Evolutionary conservation across 2,888 invertebrate species (phyloP), one percentile per base, ranked within the genome.

Genomic region (Ashinkailepas kermadecensis): DNA sequence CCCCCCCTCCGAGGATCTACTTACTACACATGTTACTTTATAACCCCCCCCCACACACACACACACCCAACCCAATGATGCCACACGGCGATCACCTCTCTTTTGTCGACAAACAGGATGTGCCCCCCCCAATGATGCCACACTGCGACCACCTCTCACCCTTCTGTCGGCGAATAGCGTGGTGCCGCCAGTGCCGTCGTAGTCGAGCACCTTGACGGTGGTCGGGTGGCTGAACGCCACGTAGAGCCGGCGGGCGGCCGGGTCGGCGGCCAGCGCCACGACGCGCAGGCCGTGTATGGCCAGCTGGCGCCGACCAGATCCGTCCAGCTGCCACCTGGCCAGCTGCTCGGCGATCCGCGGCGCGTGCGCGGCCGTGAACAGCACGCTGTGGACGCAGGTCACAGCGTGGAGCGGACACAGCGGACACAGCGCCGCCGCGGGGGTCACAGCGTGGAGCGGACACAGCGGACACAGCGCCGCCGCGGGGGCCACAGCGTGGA

Each of bases 281-380:
- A 82, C 80, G 39, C 81, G 65, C 11, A 78, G 56, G 12, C 18
- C 23, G 67, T 23, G 74, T 13, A 81, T 10, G 10, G 39, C 23
- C 7, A 81, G 81, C 67, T 79, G 79, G 7, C 70, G 81, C 25
- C 78, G 80, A 8, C 81, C 25, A 2, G 82, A 82, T 18, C 80
- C 79, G 18, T 83, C 83, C 23, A 83, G 80, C 82, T 82, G 82
- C 62, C 82, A 57, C 13, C 81, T 78, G n/a, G 81, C 10, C 15
- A 80, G n/a, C 18, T 83, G 59, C 59, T 81, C 81, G 15, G 79
- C 80, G 59, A 80, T 67, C 65, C 83, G 82, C 81, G 15, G 10
- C n/a, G n/a, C 10, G 8, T 23, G n/a, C 10, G 9, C 65, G n/a
- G 65, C 65, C 18, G 65, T 23, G n/a, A n/a, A 65, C 65, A 65